phyloP scores from a whole-genome alignment of 2,797 vertebrate genomes.

The Spondyliosoma cantharus region DNA sequence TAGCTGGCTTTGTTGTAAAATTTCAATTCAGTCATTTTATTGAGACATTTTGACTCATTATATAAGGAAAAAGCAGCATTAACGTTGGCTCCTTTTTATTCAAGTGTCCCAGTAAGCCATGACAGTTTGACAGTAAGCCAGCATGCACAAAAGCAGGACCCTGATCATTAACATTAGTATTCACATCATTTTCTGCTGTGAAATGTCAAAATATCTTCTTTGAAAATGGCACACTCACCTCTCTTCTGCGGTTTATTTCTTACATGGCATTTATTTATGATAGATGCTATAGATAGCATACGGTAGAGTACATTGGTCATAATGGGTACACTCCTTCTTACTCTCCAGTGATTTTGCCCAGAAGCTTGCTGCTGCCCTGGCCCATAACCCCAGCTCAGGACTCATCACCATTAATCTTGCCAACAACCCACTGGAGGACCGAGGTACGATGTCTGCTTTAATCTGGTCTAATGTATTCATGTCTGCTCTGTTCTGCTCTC shows the following conservation, averaged over 20 bases:
- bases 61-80: not conserved
- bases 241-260: not conserved
- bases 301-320: not conserved
- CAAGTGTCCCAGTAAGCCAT: not conserved
- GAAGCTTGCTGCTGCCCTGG: constrained; percentile 92
- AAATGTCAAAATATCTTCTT: not conserved
- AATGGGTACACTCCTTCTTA: constrained; percentile 16
- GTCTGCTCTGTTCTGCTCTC: not conserved
- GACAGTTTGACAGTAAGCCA: not conserved
- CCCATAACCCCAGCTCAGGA: constrained; percentile 93
- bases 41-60: no score
- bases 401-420: constrained; percentile 95
- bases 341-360: constrained; percentile 93
- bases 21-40: no score
- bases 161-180: not conserved
- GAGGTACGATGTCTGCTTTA: constrained; percentile 85
- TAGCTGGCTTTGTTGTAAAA: no score
- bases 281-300: not conserved
- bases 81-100: not conserved
- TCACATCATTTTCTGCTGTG: not conserved
- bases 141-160: not conserved
- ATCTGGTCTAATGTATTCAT: constrained; percentile 35
- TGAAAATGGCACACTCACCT: not conserved
- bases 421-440: constrained; percentile 95
- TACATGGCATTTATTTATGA: not conserved